Base-by-base conservation (phyloP, 1,140 invertebrate species). In the Nebria ingens region DNA sequence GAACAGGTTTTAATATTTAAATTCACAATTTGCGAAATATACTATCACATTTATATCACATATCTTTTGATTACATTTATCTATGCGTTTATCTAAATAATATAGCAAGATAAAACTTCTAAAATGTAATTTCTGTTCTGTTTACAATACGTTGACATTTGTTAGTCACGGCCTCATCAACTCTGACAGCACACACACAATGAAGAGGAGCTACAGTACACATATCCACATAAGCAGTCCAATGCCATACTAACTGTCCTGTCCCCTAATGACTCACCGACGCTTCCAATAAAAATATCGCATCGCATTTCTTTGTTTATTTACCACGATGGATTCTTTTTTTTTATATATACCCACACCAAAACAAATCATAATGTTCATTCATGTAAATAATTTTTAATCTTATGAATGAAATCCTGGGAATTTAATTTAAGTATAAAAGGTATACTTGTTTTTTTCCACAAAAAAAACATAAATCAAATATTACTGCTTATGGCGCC, bases 121-220 rank as follows among this genome's bases (percentile, higher is more conserved):
- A 17, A 45, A 45, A 45, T 12, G 15, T 11, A 17, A 12, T 34
- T n/a, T n/a, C n/a, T n/a, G n/a, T n/a, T 9, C 6, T 17, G 40
- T 45, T 45, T 45, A 45, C 17, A 12, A 45, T 12, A 45, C 40
- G 15, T 17, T 45, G 40, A 45, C 40, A 17, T 45, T 45, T 45
- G 9, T 9, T 45, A 45, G 9, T 12, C 40, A 45, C 40, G 17
- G 15, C 15, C 17, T 4, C 6, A 17, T 17, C 4, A 9, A 45
- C 3, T 12, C 15, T 45, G 40, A 17, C 6, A 17, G 6, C 40
- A 45, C 40, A 12, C 9, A 45, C 17, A 45, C 40, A 45, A 45
- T 45, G 15, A 45, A 45, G 17, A 45, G 40, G 40, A 45, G n/a
- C n/a, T n/a, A n/a, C n/a, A n/a, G n/a, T 45, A 17, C 15, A 45